phyloP scores from a whole-genome alignment of 2,797 vertebrate species.

The Prionace glauca region DNA sequence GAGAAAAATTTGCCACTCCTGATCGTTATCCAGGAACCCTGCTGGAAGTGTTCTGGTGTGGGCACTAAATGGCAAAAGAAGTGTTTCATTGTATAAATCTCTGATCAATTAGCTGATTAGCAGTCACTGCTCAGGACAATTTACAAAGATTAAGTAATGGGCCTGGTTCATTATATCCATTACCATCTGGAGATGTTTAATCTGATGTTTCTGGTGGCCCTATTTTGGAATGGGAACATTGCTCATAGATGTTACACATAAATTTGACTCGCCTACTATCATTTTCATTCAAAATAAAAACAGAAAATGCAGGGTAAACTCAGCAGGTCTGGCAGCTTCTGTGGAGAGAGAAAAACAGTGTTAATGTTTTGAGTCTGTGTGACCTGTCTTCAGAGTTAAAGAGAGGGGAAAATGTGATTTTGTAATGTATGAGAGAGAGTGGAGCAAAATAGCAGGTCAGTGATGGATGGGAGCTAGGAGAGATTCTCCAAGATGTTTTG shows the following conservation, averaged over 20 bases:
- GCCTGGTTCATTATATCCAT: not conserved
- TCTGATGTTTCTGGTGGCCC: not conserved
- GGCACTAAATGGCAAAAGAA: not conserved
- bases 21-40: not conserved
- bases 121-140: not conserved
- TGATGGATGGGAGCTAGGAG: too few species aligned
- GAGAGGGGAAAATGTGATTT: too few species aligned
- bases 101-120: not conserved
- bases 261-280: not conserved
- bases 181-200: not conserved
- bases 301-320: too few species aligned
- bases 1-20: not conserved
- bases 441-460: too few species aligned
- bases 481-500: too few species aligned
- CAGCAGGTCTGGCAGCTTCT: too few species aligned
- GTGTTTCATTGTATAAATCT: not conserved
- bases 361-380: too few species aligned
- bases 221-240: not conserved
- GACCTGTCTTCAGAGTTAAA: too few species aligned
- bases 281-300: not conserved
- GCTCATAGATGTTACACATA: not conserved
- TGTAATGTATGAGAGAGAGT: too few species aligned
- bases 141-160: not conserved
- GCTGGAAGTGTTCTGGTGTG: not conserved
- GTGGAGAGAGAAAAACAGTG: too few species aligned